A percentile compares a stretch with the other conserved stretches of the same genome.
These are phyloP conservation scores for Origma solitaria DNA, from an alignment of 2,113 vertebrate species.

Conservation along the genomic window DNA sequence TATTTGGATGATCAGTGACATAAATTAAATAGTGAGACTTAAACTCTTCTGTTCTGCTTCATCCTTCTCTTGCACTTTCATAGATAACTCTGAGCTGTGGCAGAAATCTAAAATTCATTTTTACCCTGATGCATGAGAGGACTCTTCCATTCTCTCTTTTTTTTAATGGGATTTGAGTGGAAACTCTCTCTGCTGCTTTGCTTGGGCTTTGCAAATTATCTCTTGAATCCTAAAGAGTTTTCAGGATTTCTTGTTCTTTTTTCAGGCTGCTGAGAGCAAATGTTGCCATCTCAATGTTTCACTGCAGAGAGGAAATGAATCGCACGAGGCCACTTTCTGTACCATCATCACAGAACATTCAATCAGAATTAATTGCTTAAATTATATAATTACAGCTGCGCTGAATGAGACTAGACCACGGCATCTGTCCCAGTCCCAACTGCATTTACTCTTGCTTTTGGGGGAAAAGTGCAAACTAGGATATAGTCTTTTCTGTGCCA, in stretches of 20 bases:
- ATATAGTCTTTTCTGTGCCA: neutral
- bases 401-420: constrained; percentile 33
- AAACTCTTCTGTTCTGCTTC: neutral
- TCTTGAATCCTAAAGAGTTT: neutral
- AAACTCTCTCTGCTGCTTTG: neutral
- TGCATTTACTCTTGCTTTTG: neutral
- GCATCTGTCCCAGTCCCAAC: constrained; percentile 30
- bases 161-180: neutral
- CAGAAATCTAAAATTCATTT: neutral
- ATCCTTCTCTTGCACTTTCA: neutral
- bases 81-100: neutral
- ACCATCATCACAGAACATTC: neutral
- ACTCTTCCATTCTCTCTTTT: neutral
- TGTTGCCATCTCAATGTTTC: neutral
- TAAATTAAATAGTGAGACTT: neutral
- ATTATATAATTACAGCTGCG: constrained; percentile 44
- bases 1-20: neutral
- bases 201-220: constrained; percentile 33
- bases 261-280: neutral
- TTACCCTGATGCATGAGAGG: neutral
- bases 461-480: neutral
- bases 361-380: constrained; percentile 53
- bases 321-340: neutral
- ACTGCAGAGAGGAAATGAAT: neutral
- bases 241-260: constrained; percentile 28